Conservation (phyloP, 1,140 invertebrate species). For the Marisa cornuarietis region DNA sequence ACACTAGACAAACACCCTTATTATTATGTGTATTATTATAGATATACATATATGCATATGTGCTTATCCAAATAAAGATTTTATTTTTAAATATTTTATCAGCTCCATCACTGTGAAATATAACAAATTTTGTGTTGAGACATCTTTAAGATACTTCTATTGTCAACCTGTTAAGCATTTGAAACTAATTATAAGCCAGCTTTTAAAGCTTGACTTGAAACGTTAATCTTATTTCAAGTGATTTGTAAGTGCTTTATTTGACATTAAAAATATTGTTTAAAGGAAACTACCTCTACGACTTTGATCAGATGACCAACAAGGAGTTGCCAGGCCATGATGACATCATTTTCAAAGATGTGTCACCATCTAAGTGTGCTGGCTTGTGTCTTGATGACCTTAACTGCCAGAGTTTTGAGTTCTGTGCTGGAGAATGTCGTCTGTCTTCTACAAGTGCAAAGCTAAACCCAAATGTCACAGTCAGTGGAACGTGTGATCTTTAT, state of each 20-base stretch:
- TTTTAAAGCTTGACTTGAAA: not conserved
- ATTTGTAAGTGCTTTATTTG: not conserved
- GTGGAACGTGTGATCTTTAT: conserved; percentile 35
- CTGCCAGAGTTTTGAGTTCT: conserved; percentile 44
- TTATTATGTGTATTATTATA: no score
- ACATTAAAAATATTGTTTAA: conserved; percentile 4
- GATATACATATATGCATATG: no score
- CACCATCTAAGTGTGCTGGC: conserved; percentile 34
- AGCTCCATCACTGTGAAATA: no score
- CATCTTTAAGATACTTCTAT: no score
- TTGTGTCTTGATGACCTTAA: conserved; percentile 35
- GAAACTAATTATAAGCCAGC: not conserved
- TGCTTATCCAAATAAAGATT: no score
- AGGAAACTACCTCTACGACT: conserved; percentile 47
- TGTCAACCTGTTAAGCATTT: no score
- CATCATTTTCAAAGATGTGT: conserved; percentile 26
- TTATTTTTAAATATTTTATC: no score
- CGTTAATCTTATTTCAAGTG: not conserved
- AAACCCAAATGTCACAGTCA: not conserved
- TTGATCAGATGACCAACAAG: conserved; percentile 23
- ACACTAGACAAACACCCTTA: no score
- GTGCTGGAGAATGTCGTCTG: conserved; percentile 38
- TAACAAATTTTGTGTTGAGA: no score
- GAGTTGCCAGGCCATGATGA: conserved; percentile 24
- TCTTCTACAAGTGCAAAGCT: conserved; percentile 18